Evolutionary conservation across 2,888 invertebrate species (phyloP).

Genomic region (Nycteola revayana): DNA sequence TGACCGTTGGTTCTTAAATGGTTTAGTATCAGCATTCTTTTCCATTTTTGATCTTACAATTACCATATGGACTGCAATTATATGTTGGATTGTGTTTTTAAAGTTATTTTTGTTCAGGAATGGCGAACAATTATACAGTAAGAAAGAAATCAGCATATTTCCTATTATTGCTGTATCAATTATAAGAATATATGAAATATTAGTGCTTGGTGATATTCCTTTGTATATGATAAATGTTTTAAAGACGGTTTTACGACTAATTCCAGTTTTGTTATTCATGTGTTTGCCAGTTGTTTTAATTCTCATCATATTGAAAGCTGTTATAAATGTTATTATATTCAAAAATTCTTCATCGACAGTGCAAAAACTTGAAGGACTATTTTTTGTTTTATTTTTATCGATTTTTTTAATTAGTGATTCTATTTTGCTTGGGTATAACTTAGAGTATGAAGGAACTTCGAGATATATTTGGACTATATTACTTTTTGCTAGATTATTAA

Average conservation of each 20-base stretch:
- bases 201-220: slow-evolving; percentile 7
- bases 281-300: slow-evolving; percentile 20
- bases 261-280: slow-evolving; percentile 28
- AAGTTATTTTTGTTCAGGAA: slow-evolving; percentile 29
- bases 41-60: slow-evolving; percentile 20
- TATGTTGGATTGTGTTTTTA: slow-evolving; percentile 29
- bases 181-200: slow-evolving; percentile 16
- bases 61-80: slow-evolving; percentile 19
- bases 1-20: too few relatives aligned
- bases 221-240: background rate
- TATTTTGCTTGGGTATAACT: slow-evolving; percentile 26
- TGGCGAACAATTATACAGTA: slow-evolving; percentile 25
- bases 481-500: slow-evolving; percentile 16
- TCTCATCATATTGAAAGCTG: slow-evolving; percentile 13
- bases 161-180: slow-evolving; percentile 13
- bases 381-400: slow-evolving; percentile 20
- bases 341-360: slow-evolving; percentile 9
- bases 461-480: slow-evolving; percentile 12
- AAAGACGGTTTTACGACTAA: slow-evolving; percentile 19
- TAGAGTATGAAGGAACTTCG: slow-evolving; percentile 3
- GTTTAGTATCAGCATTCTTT: background rate
- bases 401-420: slow-evolving; percentile 26
- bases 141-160: slow-evolving; percentile 23
- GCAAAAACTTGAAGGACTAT: slow-evolving; percentile 16
- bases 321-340: slow-evolving; percentile 8